These are phyloP conservation scores for Sarcophaga caerulescens DNA, from an alignment of 2,888 invertebrate species.

Conservation along the genomic window DNA sequence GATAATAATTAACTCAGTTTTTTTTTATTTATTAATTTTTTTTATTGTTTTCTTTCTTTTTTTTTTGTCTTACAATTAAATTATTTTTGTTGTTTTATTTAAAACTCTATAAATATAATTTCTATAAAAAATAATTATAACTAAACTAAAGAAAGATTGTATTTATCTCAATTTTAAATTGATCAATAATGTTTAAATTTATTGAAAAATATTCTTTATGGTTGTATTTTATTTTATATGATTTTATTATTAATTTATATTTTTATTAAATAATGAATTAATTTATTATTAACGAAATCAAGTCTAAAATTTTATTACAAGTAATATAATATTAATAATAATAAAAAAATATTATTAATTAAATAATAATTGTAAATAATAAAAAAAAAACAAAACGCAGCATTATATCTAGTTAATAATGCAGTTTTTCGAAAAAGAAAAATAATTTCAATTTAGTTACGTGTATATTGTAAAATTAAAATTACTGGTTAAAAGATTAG, in stretches of 20 bases:
- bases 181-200: slow-evolving; percentile 61
- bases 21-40: slow-evolving; percentile 36
- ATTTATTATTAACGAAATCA: slow-evolving; percentile 48
- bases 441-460: not conserved
- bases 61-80: slow-evolving; percentile 45
- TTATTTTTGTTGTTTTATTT: slow-evolving; percentile 52
- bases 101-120: slow-evolving; percentile 67
- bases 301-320: slow-evolving; percentile 44
- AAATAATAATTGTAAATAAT: slow-evolving; percentile 1
- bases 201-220: slow-evolving; percentile 51
- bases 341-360: slow-evolving; percentile 24
- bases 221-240: slow-evolving; percentile 25
- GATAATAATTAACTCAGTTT: not conserved
- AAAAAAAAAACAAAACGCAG: slow-evolving; percentile 20
- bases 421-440: slow-evolving; percentile 16
- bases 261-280: slow-evolving; percentile 7
- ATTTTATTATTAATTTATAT: slow-evolving; percentile 24
- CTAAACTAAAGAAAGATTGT: slow-evolving; percentile 63
- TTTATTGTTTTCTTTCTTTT: slow-evolving; percentile 31
- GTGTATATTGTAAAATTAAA: not conserved
- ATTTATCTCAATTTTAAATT: slow-evolving; percentile 59
- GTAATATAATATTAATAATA: slow-evolving; percentile 18
- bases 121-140: slow-evolving; percentile 69
- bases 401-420: slow-evolving; percentile 24
- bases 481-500: not conserved